Conservation (phyloP, 2,888 invertebrate genomes). For the Patella depressa region DNA sequence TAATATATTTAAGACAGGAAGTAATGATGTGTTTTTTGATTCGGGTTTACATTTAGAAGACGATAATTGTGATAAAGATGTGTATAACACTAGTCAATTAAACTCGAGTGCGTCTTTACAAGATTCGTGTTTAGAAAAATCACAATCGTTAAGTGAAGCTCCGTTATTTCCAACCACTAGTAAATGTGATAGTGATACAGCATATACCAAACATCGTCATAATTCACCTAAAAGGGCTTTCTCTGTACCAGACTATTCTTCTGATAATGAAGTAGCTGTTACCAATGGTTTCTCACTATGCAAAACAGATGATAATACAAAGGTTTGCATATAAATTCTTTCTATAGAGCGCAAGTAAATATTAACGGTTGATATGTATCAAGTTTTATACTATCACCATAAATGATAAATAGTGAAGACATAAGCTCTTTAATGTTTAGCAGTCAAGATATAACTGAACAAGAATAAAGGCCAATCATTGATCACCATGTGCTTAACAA, state of each 20-base stretch:
- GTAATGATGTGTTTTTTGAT: not conserved
- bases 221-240: constrained; percentile 9
- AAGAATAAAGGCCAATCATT: too few relatives aligned
- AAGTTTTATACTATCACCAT: too few relatives aligned
- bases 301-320: constrained; percentile 3
- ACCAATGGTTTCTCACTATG: constrained; percentile 9
- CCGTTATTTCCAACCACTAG: not conserved
- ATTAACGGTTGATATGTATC: too few relatives aligned
- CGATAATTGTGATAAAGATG: not conserved
- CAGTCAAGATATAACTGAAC: too few relatives aligned
- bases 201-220: not conserved
- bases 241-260: constrained; percentile 3
- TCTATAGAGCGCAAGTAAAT: too few relatives aligned
- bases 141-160: not conserved
- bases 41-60: constrained; percentile 1
- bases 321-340: not conserved
- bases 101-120: not conserved
- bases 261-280: constrained; percentile 8
- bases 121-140: not conserved
- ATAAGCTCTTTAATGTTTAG: too few relatives aligned
- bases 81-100: constrained; percentile 7
- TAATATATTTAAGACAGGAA: not conserved
- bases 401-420: too few relatives aligned
- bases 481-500: too few relatives aligned
- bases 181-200: not conserved